phyloP scores from a whole-genome alignment of 2,113 vertebrate genomes.

The Ochotona princeps region DNA sequence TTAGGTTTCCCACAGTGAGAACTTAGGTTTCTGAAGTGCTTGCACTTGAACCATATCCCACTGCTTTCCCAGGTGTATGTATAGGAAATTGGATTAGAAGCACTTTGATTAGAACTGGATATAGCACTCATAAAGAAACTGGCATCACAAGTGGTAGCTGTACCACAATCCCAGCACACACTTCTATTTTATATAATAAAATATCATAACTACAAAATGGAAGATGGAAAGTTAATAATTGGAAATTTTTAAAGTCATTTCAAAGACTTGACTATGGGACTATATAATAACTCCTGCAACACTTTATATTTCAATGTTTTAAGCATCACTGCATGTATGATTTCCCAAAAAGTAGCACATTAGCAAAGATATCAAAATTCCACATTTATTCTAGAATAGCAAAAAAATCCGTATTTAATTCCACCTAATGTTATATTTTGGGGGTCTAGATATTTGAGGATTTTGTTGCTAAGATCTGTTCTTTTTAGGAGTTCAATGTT shows the following conservation, averaged over 20 bases:
- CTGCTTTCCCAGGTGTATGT: too few relatives aligned
- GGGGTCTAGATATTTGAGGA: background rate
- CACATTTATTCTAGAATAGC: background rate
- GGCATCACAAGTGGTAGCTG: too few relatives aligned
- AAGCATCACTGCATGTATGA: background rate
- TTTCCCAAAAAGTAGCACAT: background rate
- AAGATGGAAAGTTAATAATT: background rate
- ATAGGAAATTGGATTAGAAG: too few relatives aligned
- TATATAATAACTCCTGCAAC: background rate
- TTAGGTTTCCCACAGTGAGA: too few relatives aligned
- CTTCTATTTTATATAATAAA: background rate
- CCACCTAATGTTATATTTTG: background rate
- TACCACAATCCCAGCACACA: too few relatives aligned
- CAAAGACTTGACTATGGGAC: background rate
- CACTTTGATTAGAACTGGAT: too few relatives aligned
- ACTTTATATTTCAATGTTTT: background rate
- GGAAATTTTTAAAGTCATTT: background rate
- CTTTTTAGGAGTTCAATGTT: background rate
- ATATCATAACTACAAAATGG: background rate
- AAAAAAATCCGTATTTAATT: background rate
- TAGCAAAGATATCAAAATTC: background rate
- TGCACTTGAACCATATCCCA: too few relatives aligned
- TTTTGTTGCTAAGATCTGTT: background rate
- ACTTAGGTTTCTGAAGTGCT: too few relatives aligned
- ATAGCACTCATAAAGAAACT: too few relatives aligned